phyloP scores from a whole-genome alignment of 2,113 vertebrate species.

The Ameiurus melas region DNA sequence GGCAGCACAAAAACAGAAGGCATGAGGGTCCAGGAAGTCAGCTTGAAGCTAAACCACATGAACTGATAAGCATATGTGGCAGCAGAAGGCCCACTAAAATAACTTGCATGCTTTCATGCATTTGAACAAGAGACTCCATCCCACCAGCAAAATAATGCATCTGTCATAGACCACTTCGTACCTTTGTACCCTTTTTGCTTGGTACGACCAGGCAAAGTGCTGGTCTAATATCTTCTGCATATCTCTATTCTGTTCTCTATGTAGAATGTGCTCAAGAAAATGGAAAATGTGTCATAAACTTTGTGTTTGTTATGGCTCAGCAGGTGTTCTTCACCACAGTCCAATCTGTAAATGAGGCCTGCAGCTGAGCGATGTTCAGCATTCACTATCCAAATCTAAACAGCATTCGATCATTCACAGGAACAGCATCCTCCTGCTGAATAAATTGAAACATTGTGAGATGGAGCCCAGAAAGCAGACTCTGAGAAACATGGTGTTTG shows the following conservation, averaged over 20 bases:
- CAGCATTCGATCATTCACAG: slow-evolving; percentile 12
- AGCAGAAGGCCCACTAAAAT: neutral
- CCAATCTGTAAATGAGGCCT: neutral
- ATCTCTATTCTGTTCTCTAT: neutral
- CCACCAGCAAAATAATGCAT: neutral
- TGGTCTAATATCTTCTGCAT: neutral
- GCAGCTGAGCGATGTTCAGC: neutral
- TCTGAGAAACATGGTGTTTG: slow-evolving; percentile 36
- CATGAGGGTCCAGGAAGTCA: slow-evolving; percentile 59
- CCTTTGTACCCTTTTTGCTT: neutral
- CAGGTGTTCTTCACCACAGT: neutral
- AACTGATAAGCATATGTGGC: slow-evolving; percentile 50
- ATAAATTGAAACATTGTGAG: slow-evolving; percentile 19
- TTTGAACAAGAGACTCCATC: neutral
- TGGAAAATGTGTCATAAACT: neutral
- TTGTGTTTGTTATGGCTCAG: neutral
- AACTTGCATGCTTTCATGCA: neutral
- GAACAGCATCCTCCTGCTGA: neutral
- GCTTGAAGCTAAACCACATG: slow-evolving; percentile 53
- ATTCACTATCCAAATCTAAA: slow-evolving; percentile 17
- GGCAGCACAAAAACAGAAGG: slow-evolving; percentile 53
- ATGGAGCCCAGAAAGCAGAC: slow-evolving; percentile 11
- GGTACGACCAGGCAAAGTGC: neutral
- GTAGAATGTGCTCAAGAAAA: neutral
- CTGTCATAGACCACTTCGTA: neutral